phyloP scores from a whole-genome alignment of 2,888 invertebrate genomes.

The Ectobius pallidus region DNA sequence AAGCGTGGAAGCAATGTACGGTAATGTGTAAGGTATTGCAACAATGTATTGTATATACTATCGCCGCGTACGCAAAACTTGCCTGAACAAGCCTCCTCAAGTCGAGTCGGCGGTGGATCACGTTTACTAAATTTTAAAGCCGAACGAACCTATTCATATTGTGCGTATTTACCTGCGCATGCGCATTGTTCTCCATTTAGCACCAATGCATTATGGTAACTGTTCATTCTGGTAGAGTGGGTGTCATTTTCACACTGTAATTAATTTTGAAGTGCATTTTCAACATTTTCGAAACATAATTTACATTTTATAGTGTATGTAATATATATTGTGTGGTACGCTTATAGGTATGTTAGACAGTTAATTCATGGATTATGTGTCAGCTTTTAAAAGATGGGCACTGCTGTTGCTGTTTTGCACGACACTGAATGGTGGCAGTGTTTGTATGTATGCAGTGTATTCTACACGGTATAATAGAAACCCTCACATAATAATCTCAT shows the following conservation, averaged over 20 bases:
- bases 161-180: slow-evolving; percentile 33
- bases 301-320: background rate
- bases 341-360: background rate
- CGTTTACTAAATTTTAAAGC: no score
- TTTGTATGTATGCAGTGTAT: slow-evolving; percentile 27
- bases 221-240: slow-evolving; percentile 42
- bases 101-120: no score
- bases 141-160: background rate
- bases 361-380: background rate
- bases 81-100: no score
- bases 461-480: background rate
- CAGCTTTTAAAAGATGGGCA: background rate
- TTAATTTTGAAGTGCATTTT: slow-evolving; percentile 3
- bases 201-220: slow-evolving; percentile 40
- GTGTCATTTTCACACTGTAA: background rate
- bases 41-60: no score
- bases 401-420: slow-evolving; percentile 31
- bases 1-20: no score
- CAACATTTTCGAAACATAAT: background rate
- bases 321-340: background rate
- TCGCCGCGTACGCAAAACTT: no score
- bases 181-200: slow-evolving; percentile 31
- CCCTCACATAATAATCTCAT: no score
- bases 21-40: no score
- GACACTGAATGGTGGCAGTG: slow-evolving; percentile 34